Evolutionary conservation across 2,113 vertebrate genomes (phyloP), one percentile per base, ranked within the genome.

Genomic region (Rhea americana): DNA sequence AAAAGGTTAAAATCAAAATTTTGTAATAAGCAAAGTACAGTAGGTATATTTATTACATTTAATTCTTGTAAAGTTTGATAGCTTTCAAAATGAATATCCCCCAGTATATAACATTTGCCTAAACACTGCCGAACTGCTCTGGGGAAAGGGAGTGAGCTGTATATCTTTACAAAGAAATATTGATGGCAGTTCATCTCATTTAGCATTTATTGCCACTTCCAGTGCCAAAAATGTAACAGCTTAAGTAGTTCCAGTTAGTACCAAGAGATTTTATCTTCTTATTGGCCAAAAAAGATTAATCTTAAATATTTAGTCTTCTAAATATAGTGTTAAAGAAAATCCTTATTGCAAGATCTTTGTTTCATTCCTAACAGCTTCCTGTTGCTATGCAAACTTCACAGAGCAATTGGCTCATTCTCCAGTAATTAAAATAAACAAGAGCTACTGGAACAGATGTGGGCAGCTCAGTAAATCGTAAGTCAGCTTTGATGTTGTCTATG

Each of bases 401-500:
- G 82, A 96, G 80, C 92, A 96, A 35, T 87, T 98, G 81, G 93
- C 94, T 77, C 82, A 21, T 73, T 97, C 97, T 72, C 97, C 97
- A 0, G 81, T 98, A 71, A 95, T 87, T 82, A 94, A 97, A 95
- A 78, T 98, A 93, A 56, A 94, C 56, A 95, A 94, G 90, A 97
- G 87, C 89, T 97, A 97, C 93, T 98, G 97, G 97, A 96, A 97
- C 95, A 95, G 95, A 96, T 98, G 98, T 94, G 97, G 97, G 67
- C 91, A 96, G 83, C 96, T 97, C 89, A 98, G 96, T 83, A 91
- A 96, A 95, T 77, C 53, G 98, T 98, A 97, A 97, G 97, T 94
- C 80, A 84, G 63, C 92, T 94, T 93, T 90, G 67, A 91, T 91
- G 73, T 91, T 91, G 47, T 90, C 85, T 77, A 7, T 87, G 62